Evolutionary conservation across 2,888 invertebrate genomes (phyloP).

Genomic region (Napeogenes inachia): DNA sequence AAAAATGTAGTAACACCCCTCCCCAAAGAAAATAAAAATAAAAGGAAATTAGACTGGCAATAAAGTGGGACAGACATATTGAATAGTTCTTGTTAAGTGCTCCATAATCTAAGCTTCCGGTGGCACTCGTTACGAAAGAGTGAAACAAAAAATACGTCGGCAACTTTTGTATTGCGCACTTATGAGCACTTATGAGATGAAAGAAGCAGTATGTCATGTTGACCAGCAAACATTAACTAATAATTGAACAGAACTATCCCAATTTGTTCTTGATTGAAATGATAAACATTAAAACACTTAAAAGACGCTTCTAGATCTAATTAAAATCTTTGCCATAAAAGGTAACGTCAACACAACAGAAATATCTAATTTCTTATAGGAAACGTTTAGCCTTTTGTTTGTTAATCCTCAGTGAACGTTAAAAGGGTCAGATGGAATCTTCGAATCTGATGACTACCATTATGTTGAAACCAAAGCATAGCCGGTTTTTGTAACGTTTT

Average conservation of each 20-base stretch:
- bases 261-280: neutral
- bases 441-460: conserved; percentile 18
- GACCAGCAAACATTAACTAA: conserved; percentile 35
- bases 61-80: conserved; percentile 41
- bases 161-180: conserved; percentile 40
- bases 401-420: neutral
- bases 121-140: conserved; percentile 38
- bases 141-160: conserved; percentile 43
- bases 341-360: no score
- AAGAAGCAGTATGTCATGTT: conserved; percentile 45
- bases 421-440: neutral
- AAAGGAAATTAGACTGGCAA: conserved; percentile 24
- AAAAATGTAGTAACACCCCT: conserved; percentile 53
- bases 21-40: conserved; percentile 40
- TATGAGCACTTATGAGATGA: conserved; percentile 48
- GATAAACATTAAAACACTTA: no score
- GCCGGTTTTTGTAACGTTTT: conserved; percentile 22
- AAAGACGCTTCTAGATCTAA: no score
- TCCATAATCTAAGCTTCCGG: conserved; percentile 45
- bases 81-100: conserved; percentile 41
- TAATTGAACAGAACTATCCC: conserved; percentile 15
- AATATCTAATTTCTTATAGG: no score
- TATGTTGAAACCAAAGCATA: conserved; percentile 15
- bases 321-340: no score
- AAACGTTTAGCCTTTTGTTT: neutral